phyloP scores from a whole-genome alignment of 2,797 vertebrate species.

The Lacerta agilis region DNA sequence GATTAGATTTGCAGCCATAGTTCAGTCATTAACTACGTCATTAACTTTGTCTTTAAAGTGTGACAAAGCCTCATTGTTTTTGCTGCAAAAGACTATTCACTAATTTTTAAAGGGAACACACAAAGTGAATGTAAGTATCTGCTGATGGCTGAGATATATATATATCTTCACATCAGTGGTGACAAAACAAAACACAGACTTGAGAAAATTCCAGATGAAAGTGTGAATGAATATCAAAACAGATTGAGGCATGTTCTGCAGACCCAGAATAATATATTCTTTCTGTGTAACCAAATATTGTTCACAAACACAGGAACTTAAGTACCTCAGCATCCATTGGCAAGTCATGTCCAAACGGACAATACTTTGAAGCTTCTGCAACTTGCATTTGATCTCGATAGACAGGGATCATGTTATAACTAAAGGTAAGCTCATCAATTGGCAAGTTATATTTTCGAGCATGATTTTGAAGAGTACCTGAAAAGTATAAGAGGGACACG shows the following conservation, averaged over 20 bases:
- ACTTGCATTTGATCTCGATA: slow-evolving; percentile 84
- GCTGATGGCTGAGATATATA: no score
- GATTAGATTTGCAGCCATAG: no score
- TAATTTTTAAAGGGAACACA: no score
- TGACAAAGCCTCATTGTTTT: no score
- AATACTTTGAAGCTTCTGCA: slow-evolving; percentile 75
- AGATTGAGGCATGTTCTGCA: background rate
- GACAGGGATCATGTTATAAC: slow-evolving; percentile 79
- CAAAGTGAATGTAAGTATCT: no score
- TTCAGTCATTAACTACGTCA: no score
- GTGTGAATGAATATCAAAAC: background rate
- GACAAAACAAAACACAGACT: background rate
- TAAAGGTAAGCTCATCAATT: slow-evolving; percentile 88
- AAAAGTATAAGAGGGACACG: background rate
- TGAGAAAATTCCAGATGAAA: background rate
- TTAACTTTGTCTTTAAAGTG: no score
- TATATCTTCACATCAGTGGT: background rate
- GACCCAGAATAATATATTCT: background rate
- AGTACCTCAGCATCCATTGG: slow-evolving; percentile 83
- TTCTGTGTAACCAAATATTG: background rate
- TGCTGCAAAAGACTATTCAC: no score
- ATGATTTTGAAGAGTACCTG: slow-evolving; percentile 89
- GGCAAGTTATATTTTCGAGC: slow-evolving; percentile 86
- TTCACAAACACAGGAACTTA: background rate
- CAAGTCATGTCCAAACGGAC: slow-evolving; percentile 71